Evolutionary conservation across 2,113 vertebrate genomes (phyloP).

Genomic region (Scatophagus argus): DNA sequence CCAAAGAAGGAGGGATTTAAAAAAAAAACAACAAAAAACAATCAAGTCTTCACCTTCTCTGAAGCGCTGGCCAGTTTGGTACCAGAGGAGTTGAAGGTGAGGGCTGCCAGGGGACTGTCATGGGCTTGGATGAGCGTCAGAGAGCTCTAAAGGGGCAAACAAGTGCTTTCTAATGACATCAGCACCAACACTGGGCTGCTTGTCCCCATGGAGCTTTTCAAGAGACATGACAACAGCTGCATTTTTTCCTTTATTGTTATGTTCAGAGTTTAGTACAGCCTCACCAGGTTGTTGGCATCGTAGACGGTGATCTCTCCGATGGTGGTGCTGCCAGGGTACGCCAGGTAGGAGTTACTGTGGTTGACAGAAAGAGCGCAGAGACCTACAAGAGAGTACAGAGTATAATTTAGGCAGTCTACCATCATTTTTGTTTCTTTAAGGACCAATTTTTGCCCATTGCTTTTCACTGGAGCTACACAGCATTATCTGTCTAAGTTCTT

Average conservation of each 20-base stretch:
- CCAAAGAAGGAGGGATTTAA: background rate
- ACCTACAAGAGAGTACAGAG: slow-evolving; percentile 77
- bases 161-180: slow-evolving; percentile 9
- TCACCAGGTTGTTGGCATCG: slow-evolving; percentile 94
- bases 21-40: background rate
- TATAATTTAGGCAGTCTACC: background rate
- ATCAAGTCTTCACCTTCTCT: slow-evolving; percentile 86
- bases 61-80: slow-evolving; percentile 94
- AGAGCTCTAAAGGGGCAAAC: slow-evolving; percentile 83
- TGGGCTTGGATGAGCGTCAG: slow-evolving; percentile 92
- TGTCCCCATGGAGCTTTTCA: background rate
- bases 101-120: slow-evolving; percentile 91
- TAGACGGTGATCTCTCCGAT: slow-evolving; percentile 94
- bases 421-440: background rate
- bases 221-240: slow-evolving; percentile 4
- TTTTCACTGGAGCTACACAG: background rate
- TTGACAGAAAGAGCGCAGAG: slow-evolving; percentile 95
- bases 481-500: background rate
- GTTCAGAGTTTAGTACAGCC: slow-evolving; percentile 42
- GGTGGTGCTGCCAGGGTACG: slow-evolving; percentile 91
- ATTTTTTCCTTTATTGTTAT: background rate
- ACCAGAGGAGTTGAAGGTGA: slow-evolving; percentile 90
- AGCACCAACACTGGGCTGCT: background rate
- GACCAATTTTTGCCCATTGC: background rate
- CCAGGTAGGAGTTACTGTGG: slow-evolving; percentile 95